These are phyloP conservation scores for Cervus canadensis DNA, from an alignment of 2,113 vertebrate species.

Conservation along the genomic window DNA sequence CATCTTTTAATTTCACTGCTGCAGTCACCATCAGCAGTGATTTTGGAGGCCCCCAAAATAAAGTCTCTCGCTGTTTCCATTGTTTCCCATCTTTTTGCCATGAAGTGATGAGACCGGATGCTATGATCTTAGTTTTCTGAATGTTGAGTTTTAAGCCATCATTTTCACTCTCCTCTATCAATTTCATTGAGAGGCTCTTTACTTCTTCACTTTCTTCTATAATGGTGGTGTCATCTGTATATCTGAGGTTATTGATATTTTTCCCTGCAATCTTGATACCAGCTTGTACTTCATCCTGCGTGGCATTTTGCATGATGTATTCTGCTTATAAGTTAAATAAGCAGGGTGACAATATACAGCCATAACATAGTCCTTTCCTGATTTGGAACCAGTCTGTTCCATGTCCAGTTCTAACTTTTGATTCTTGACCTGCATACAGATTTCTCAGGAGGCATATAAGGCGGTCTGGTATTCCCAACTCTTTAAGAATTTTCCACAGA, in stretches of 20 bases:
- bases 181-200: neutral
- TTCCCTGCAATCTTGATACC: neutral
- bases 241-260: neutral
- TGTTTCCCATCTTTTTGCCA: neutral
- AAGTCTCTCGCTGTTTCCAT: neutral
- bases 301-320: neutral
- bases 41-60: neutral
- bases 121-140: neutral
- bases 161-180: neutral
- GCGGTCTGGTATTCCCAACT: neutral
- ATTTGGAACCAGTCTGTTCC: neutral
- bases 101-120: neutral
- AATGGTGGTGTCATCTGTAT: neutral
- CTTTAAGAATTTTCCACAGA: neutral
- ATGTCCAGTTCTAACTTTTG: neutral
- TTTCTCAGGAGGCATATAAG: neutral
- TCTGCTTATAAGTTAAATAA: neutral
- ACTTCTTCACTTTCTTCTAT: neutral
- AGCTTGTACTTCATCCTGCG: neutral
- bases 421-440: neutral
- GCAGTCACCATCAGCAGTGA: neutral
- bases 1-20: neutral
- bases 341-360: neutral
- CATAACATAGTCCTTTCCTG: fast-evolving
- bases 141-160: neutral